A percentile compares a stretch with the other conserved stretches of the same genome.
Evolutionary conservation across 2,113 vertebrate genomes (phyloP).

Genomic region (Cettia cetti): DNA sequence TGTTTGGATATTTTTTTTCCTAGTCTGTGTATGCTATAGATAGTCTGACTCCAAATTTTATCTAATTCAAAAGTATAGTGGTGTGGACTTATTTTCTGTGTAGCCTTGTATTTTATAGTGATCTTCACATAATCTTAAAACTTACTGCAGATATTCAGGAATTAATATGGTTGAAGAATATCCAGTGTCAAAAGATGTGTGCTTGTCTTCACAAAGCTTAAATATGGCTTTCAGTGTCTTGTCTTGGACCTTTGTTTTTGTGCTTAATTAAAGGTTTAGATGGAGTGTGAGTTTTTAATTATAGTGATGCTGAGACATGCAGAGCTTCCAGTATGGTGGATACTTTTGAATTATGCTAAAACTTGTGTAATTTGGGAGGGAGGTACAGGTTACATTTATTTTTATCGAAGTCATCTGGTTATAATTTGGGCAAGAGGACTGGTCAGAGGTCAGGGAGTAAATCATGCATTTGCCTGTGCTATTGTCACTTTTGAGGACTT

Average conservation of each 20-base stretch:
- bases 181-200: neutral
- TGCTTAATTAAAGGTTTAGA: conserved; percentile 33
- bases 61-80: neutral
- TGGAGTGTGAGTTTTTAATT: neutral
- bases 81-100: neutral
- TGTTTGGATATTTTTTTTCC: neutral
- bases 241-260: neutral
- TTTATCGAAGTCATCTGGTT: neutral
- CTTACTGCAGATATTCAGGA: neutral
- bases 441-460: neutral
- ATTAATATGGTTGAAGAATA: neutral
- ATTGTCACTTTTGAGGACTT: neutral
- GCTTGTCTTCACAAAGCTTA: neutral
- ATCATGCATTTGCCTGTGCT: neutral
- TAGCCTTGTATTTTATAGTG: neutral
- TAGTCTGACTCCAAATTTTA: neutral
- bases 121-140: neutral
- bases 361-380: neutral
- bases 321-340: neutral
- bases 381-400: neutral
- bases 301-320: neutral
- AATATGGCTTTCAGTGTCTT: neutral
- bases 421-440: neutral
- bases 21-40: neutral
- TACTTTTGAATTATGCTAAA: neutral